Percentiles rank a stretch among this genome's conserved stretches.
These are phyloP conservation scores for Dascyllus trimaculatus DNA, from an alignment of 2,113 vertebrate genomes.

Conservation along the genomic window DNA sequence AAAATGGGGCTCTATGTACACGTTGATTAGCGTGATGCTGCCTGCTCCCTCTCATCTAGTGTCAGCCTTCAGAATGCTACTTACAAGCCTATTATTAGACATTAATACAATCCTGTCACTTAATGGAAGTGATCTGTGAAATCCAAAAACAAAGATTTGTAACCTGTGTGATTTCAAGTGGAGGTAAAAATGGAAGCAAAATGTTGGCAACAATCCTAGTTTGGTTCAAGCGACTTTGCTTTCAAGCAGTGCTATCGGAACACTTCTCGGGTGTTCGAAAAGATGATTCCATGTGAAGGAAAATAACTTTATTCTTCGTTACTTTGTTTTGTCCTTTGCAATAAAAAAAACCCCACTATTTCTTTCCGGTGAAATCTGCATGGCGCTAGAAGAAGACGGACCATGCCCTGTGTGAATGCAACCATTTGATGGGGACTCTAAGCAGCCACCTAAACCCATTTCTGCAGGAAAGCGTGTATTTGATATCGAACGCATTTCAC, in stretches of 20 bases:
- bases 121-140: constrained; percentile 41
- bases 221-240: not conserved
- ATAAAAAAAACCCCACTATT: not conserved
- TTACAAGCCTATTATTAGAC: constrained; percentile 49
- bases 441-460: constrained; percentile 14
- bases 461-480: constrained; percentile 31
- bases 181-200: not conserved
- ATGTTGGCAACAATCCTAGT: not conserved
- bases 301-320: not conserved
- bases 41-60: constrained; percentile 27
- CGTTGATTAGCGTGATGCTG: constrained; percentile 64
- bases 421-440: constrained; percentile 20
- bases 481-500: constrained; percentile 51
- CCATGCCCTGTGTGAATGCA: constrained; percentile 10
- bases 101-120: constrained; percentile 50
- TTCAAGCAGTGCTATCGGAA: too few relatives aligned
- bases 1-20: constrained; percentile 52
- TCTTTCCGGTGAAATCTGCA: constrained; percentile 16
- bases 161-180: not conserved
- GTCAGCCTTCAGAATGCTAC: constrained; percentile 45
- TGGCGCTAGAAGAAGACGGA: not conserved
- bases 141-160: constrained; percentile 3
- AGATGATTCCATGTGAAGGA: too few relatives aligned
- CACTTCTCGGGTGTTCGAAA: too few relatives aligned
- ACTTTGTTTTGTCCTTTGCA: not conserved